Evolutionary conservation across 2,797 vertebrate species (phyloP).

Genomic region (Rhynchotus rufescens): DNA sequence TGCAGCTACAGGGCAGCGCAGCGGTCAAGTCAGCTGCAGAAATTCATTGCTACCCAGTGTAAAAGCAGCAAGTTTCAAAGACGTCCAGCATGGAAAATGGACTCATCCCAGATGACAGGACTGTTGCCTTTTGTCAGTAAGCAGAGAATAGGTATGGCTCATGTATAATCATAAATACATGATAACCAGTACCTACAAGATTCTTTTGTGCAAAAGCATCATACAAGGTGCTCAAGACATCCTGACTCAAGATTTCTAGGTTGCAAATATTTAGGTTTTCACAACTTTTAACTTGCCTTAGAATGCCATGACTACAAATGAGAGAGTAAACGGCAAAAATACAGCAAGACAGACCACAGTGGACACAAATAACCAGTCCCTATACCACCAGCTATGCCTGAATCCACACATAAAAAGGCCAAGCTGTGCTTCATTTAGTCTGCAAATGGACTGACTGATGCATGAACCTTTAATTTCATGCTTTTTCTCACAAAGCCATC

Average conservation of each 20-base stretch:
- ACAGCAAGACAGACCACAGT: not conserved
- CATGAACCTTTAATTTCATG: not conserved
- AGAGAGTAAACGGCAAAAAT: not conserved
- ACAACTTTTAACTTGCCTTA: not conserved
- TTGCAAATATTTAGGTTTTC: not conserved
- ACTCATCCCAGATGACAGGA: not conserved
- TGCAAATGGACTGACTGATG: not conserved
- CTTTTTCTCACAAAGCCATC: not conserved
- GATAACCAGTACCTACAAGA: not conserved
- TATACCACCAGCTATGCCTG: not conserved
- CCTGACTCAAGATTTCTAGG: not conserved
- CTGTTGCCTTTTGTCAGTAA: not conserved
- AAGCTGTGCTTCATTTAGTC: not conserved
- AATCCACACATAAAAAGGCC: not conserved
- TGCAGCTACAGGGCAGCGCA: not conserved
- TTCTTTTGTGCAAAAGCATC: not conserved
- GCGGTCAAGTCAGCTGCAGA: not conserved
- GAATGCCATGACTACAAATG: not conserved
- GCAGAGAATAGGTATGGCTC: accelerated
- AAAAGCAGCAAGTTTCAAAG: not conserved
- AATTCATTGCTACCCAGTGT: not conserved
- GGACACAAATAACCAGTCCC: not conserved
- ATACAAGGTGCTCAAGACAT: not conserved
- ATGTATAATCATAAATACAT: not conserved
- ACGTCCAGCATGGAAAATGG: not conserved